phyloP scores from a whole-genome alignment of 2,888 invertebrate genomes.

The Callosobruchus maculatus region DNA sequence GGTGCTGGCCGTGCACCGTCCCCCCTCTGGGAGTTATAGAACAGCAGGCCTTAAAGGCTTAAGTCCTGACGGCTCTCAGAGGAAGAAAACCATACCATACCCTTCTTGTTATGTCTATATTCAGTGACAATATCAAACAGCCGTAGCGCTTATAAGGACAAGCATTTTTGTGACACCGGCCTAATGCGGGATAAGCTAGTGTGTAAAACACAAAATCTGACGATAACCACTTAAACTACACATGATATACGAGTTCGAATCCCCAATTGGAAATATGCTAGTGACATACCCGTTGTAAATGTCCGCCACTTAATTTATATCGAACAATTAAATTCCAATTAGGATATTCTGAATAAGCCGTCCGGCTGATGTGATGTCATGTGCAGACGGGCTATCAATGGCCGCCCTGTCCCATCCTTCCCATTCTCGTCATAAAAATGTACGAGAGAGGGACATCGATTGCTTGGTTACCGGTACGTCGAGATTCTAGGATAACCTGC shows the following conservation, averaged over 20 bases:
- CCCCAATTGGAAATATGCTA: constrained; percentile 13
- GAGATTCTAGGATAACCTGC: no score
- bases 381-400: constrained; percentile 7
- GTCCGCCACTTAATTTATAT: constrained; percentile 14
- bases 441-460: neutral
- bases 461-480: neutral
- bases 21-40: no score
- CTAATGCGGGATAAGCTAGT: no score
- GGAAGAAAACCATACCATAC: no score
- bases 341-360: constrained; percentile 21
- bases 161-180: no score
- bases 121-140: no score
- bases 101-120: no score
- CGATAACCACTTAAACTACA: neutral
- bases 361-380: constrained; percentile 17
- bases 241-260: neutral
- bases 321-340: constrained; percentile 22
- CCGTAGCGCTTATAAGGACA: no score
- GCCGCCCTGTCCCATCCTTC: neutral
- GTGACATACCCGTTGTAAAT: constrained; percentile 11
- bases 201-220: no score
- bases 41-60: no score
- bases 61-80: no score
- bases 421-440: neutral
- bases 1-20: no score